These are phyloP conservation scores for Ceratitis capitata DNA, from an alignment of 1,140 invertebrate species.

Conservation along the genomic window DNA sequence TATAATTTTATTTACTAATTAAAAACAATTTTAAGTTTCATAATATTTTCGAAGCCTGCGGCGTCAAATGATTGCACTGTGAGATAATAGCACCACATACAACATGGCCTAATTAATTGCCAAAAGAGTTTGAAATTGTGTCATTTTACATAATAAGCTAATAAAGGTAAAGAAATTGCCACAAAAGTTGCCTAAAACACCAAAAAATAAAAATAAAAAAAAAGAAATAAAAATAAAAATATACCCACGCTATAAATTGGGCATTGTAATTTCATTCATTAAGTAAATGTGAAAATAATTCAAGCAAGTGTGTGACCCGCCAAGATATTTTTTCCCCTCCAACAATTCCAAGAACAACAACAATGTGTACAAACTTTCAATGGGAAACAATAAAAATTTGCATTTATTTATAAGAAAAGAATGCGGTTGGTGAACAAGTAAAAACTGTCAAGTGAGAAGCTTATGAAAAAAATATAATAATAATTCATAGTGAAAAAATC, in stretches of 20 bases:
- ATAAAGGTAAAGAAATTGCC: no score
- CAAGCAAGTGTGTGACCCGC: not conserved
- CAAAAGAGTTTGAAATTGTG: no score
- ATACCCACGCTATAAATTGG: not conserved
- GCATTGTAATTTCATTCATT: not conserved
- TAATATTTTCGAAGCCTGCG: no score
- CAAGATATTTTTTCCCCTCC: not conserved
- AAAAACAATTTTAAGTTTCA: no score
- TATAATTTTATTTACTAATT: no score
- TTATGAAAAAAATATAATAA: not conserved
- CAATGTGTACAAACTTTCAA: not conserved
- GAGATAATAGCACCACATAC: no score
- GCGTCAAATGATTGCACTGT: no score
- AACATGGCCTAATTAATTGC: no score
- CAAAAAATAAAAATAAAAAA: not conserved
- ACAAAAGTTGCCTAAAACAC: not conserved
- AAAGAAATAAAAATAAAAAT: not conserved
- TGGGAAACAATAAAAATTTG: slow-evolving; percentile 3
- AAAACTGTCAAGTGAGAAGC: no score
- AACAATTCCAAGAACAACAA: not conserved
- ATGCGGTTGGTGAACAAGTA: not conserved
- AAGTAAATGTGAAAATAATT: not conserved
- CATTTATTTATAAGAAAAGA: not conserved
- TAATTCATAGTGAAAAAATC: not conserved
- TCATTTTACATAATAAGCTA: no score